Conservation (phyloP, 2,888 invertebrate species). For the Pyralis farinalis region DNA sequence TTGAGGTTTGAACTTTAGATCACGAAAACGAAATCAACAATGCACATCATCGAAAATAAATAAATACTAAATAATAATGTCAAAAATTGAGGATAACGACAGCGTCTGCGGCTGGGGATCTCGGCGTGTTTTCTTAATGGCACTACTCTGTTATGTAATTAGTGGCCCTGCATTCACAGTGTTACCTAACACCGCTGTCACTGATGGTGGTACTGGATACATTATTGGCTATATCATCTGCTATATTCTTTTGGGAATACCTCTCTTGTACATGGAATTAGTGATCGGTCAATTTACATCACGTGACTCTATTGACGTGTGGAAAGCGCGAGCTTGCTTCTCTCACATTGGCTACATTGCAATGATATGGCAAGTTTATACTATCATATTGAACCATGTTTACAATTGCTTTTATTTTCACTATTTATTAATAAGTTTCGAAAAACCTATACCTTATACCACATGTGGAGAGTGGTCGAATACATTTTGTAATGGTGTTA, state of each 20-base stretch:
- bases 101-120: conserved; percentile 11
- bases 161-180: conserved; percentile 34
- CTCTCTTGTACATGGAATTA: conserved; percentile 62
- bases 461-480: conserved; percentile 51
- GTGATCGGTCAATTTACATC: conserved; percentile 61
- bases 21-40: no score
- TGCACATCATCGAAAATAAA: no score
- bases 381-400: conserved; percentile 41
- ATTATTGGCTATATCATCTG: conserved; percentile 29
- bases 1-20: no score
- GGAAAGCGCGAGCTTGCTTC: conserved; percentile 51
- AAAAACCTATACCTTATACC: conserved; percentile 55
- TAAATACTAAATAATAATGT: no score
- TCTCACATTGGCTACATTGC: conserved; percentile 56
- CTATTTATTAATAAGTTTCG: conserved; percentile 63
- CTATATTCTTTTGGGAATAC: conserved; percentile 50
- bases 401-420: conserved; percentile 47
- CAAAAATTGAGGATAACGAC: neutral
- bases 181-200: conserved; percentile 36
- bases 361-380: conserved; percentile 44
- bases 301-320: conserved; percentile 56
- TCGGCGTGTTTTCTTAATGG: conserved; percentile 32
- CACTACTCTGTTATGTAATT: conserved; percentile 41
- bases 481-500: conserved; percentile 41
- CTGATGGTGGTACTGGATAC: conserved; percentile 42